Percentiles rank a stretch among this genome's conserved stretches.
These are phyloP conservation scores for Poecile atricapillus DNA, from an alignment of 2,113 vertebrate species.

Conservation along the genomic window DNA sequence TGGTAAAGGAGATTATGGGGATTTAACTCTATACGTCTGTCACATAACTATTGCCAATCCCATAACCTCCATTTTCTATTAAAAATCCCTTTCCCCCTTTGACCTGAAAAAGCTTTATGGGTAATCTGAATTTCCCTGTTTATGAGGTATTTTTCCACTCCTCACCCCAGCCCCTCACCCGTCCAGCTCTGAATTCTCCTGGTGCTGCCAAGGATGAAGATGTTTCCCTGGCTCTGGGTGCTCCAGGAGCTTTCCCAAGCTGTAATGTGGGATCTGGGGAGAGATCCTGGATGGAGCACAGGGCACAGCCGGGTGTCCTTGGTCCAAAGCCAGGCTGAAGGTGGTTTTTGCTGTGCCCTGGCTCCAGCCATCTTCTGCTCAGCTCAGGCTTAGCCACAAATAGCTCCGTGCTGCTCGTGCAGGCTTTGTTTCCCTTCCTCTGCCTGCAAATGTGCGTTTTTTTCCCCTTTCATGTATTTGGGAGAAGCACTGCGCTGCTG, in stretches of 20 bases:
- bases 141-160: conserved; percentile 50
- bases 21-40: conserved; percentile 86
- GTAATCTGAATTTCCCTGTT: conserved; percentile 68
- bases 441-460: not conserved
- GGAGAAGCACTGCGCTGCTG: not conserved
- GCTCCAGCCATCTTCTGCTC: conserved; percentile 18
- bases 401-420: not conserved
- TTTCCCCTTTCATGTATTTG: not conserved
- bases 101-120: conserved; percentile 75
- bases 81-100: conserved; percentile 73
- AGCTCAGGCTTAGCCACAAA: not conserved
- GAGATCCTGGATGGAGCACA: not conserved
- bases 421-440: conserved; percentile 4
- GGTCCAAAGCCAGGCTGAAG: not conserved
- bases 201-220: not conserved
- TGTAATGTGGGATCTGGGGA: not conserved
- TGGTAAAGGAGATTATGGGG: conserved; percentile 88
- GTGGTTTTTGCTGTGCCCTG: not conserved
- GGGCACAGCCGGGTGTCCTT: not conserved
- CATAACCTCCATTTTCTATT: conserved; percentile 80
- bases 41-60: conserved; percentile 80
- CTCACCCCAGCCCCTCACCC: not conserved
- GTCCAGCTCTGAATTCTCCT: not conserved
- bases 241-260: not conserved
- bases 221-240: not conserved